Evolutionary conservation across 2,113 vertebrate genomes (phyloP).

Genomic region (Ursus arctos): DNA sequence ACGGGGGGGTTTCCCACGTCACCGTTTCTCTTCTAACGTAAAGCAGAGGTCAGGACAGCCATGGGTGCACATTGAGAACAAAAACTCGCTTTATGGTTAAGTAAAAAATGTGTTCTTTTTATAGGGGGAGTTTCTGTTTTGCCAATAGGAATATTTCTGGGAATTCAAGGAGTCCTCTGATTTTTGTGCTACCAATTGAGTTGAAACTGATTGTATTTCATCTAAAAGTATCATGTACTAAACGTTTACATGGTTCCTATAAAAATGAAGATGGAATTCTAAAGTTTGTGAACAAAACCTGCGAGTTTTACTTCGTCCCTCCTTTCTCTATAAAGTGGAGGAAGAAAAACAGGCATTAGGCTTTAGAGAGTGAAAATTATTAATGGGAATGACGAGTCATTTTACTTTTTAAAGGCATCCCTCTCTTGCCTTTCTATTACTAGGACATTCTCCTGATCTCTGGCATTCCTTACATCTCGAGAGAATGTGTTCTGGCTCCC

Average conservation of each 20-base stretch:
- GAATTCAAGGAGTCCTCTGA: not conserved
- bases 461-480: slow-evolving; percentile 58
- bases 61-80: not conserved
- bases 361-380: slow-evolving; percentile 3
- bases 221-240: not conserved
- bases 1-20: slow-evolving; percentile 76
- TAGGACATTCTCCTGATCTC: not conserved
- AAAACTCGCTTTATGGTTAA: not conserved
- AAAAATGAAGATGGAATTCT: not conserved
- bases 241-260: not conserved
- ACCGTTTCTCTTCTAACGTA: not conserved
- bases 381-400: not conserved
- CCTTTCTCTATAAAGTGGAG: not conserved
- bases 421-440: not conserved
- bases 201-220: not conserved
- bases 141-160: not conserved
- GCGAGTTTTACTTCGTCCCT: not conserved
- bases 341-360: not conserved
- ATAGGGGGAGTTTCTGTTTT: not conserved
- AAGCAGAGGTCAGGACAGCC: not conserved
- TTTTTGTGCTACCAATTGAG: not conserved
- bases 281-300: slow-evolving; percentile 27
- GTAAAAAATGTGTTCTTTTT: not conserved
- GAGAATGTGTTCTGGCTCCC: slow-evolving; percentile 28
- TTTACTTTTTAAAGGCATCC: slow-evolving; percentile 23